Evolutionary conservation across 2,113 vertebrate species (phyloP).

Genomic region (Octodon degus): DNA sequence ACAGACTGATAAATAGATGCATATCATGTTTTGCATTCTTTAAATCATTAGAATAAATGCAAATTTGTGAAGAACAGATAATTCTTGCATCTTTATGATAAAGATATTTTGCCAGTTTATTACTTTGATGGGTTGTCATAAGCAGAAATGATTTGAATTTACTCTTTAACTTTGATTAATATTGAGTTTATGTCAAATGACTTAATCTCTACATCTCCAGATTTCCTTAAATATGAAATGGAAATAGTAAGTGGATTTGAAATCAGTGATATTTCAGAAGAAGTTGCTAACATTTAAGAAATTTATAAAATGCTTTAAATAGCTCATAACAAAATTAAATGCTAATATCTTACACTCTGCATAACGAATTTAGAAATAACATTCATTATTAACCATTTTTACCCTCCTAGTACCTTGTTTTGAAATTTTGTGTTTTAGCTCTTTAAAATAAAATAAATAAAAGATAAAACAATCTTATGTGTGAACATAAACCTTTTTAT

Average conservation of each 20-base stretch:
- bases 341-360: no score
- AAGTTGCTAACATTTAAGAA: neutral
- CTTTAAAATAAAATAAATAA: no score
- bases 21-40: neutral
- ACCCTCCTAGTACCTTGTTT: no score
- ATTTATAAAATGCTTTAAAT: neutral
- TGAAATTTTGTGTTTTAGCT: no score
- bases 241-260: neutral
- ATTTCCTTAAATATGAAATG: neutral
- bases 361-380: no score
- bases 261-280: neutral
- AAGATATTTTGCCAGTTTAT: neutral
- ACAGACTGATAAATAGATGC: no score
- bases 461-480: neutral
- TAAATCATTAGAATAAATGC: neutral
- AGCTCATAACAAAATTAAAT: neutral
- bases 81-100: neutral
- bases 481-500: neutral
- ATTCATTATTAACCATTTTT: no score
- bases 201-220: neutral
- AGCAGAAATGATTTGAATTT: neutral
- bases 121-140: neutral
- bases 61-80: neutral
- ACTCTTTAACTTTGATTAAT: neutral
- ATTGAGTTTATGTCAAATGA: neutral